Base-by-base conservation (phyloP, 2,888 invertebrate genomes). In the Choristoneura rosaceana region DNA sequence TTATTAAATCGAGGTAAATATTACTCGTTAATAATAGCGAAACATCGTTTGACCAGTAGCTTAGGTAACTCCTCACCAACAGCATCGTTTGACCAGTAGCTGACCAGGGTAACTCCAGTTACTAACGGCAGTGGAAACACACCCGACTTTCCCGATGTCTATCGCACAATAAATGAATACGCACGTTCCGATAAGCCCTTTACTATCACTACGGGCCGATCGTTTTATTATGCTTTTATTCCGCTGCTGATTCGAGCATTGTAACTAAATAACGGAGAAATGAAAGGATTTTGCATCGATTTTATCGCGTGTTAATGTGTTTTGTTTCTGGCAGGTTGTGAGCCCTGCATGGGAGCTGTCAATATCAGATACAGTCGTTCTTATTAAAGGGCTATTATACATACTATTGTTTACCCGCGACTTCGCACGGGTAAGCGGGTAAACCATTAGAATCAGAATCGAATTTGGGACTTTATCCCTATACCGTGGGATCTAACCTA, bases 131-230 rank as follows among this genome's bases (percentile, higher is more conserved):
- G 25, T 71, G 71, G 62, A 59, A 12, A 71, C 67, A 58, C 58
- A 47, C 2, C 12, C 62, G 58, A 71, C 71, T 71, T 71, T 71
- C 71, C 58, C 62, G 71, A 71, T 68, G 66, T 45, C 58, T 71
- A 71, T 71, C 71, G 52, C 15, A 58, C 67, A 58, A 68, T 47
- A 63, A 71, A 68, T 38, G 71, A 25, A 62, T 50, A 50, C 67
- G 71, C 62, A 62, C 50, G 70, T 62, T n/a, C 62, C 58, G 71
- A 68, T 71, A 71, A 68, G 58, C 62, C 66, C 15, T 64, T 5
- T 4, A 15, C 7, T 55, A 55, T 55, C 55, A 3, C 50, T 41
- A 47, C 38, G 47, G 41, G 41, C 9, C 59, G 34, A 59, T 61
- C 59, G 55, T n/a, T 59, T n/a, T 15, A 59, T n/a, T 59, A 8